Evolutionary conservation across 2,113 vertebrate species (phyloP), one percentile per base, ranked within the genome.

Genomic region (Chamaetylas fuelleborni): DNA sequence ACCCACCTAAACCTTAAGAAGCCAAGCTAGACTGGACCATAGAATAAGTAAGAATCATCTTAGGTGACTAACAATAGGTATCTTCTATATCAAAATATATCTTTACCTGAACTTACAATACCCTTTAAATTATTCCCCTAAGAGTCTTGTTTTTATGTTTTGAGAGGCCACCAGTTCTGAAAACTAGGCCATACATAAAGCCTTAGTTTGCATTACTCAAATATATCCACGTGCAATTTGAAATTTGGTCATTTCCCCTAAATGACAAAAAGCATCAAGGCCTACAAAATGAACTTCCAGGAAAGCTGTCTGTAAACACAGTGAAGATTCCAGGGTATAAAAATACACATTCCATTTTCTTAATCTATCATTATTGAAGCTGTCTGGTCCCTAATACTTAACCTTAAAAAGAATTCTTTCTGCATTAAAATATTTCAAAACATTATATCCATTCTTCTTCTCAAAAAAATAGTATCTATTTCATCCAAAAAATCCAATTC

Each of bases 391-490:
- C 56, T 84, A 74, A 10, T 18, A 38, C 22, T 26, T 86, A 81
- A 25, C 71, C 81, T 77, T 78, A 88, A 92, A 93, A 86, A 94
- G 2, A 95, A 96, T 76, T 64, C 67, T 84, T 86, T 90, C 93
- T 79, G 48, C 77, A 88, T 83, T 40, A 92, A 95, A 93, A 96
- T 91, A 97, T 81, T 95, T 83, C 86, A 92, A 74, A 92, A 88
- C 88, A 34, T 74, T 83, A 79, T 61, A 31, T 92, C 56, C 47
- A 62, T 81, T 93, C 79, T 77, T 90, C 23, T 65, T 62, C 57
- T 58, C 8, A 51, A 80, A 95, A 94, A 91, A 80, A 66, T 50
- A 74, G 4, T 18, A 62, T 24, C 73, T 61, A 45, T 24, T 86
- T 94, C 73, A 81, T 66, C 5, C 42, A 74, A 92, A 94, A 81